phyloP scores from a whole-genome alignment of 2,797 vertebrate species.

The Balearica regulorum region DNA sequence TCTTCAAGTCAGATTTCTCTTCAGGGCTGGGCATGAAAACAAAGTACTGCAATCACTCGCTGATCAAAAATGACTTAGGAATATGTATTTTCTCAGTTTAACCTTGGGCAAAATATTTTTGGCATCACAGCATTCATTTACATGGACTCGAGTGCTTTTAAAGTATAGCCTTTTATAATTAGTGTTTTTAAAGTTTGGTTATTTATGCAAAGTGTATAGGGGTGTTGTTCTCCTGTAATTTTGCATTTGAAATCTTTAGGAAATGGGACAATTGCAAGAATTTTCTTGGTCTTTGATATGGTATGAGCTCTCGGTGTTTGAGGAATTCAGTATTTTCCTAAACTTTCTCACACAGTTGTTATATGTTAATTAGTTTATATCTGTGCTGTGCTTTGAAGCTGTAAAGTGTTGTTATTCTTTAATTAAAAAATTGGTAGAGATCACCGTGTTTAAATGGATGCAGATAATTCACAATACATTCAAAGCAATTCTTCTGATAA shows the following conservation, averaged over 20 bases:
- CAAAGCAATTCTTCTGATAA: neutral
- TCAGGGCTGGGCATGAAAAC: neutral
- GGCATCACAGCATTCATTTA: neutral
- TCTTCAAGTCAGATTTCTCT: neutral
- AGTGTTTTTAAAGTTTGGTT: neutral
- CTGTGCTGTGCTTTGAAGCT: neutral
- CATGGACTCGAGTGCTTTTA: neutral
- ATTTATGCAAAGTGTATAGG: neutral
- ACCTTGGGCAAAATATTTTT: neutral
- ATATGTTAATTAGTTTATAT: neutral
- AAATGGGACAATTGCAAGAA: neutral
- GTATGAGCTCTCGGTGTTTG: neutral
- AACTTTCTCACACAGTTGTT: neutral
- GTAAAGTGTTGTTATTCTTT: neutral
- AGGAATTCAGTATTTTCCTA: neutral
- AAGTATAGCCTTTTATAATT: neutral
- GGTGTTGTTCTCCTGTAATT: neutral
- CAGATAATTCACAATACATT: neutral
- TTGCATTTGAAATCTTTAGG: neutral
- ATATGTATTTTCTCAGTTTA: neutral
- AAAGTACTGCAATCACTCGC: neutral
- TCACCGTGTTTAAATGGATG: neutral
- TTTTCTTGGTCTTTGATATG: neutral
- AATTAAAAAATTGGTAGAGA: neutral
- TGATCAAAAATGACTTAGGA: neutral